Percentiles rank a stretch among this genome's conserved stretches.
Evolutionary conservation across 1,140 invertebrate genomes (phyloP).

Genomic region (Rhizoglyphus robini): DNA sequence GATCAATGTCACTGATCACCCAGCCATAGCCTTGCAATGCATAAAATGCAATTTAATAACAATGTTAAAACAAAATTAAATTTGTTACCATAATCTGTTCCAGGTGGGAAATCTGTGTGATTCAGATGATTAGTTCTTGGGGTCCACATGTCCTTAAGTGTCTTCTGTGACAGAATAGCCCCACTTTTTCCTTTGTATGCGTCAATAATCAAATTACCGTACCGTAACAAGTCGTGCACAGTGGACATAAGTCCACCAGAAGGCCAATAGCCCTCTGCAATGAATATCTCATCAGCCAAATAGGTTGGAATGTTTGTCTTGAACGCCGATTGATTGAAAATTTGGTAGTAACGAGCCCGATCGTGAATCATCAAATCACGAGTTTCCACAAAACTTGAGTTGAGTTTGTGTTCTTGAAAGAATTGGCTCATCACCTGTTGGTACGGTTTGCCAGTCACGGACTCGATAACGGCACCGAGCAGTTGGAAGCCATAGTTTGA

Average conservation of each 20-base stretch:
- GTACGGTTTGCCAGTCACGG: background rate
- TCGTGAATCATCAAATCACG: background rate
- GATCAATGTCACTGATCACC: too few species aligned
- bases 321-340: background rate
- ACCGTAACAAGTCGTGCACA: background rate
- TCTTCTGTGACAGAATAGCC: background rate
- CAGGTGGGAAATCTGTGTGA: too few species aligned
- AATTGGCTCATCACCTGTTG: background rate
- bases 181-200: constrained; percentile 9
- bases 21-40: too few species aligned
- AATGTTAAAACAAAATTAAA: too few species aligned
- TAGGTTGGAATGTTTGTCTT: background rate
- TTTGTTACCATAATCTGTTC: too few species aligned
- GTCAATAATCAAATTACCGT: constrained; percentile 10
- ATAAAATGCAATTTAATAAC: too few species aligned
- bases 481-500: constrained; percentile 9
- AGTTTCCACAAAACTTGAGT: background rate
- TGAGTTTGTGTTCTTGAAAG: background rate
- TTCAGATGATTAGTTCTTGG: too few species aligned
- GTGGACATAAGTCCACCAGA: background rate
- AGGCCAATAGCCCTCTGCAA: background rate
- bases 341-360: background rate
- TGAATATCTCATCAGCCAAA: background rate
- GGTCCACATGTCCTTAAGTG: constrained; percentile 6
- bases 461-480: constrained; percentile 1